phyloP scores from a whole-genome alignment of 2,797 vertebrate species.

The Megaceryle alcyon region DNA sequence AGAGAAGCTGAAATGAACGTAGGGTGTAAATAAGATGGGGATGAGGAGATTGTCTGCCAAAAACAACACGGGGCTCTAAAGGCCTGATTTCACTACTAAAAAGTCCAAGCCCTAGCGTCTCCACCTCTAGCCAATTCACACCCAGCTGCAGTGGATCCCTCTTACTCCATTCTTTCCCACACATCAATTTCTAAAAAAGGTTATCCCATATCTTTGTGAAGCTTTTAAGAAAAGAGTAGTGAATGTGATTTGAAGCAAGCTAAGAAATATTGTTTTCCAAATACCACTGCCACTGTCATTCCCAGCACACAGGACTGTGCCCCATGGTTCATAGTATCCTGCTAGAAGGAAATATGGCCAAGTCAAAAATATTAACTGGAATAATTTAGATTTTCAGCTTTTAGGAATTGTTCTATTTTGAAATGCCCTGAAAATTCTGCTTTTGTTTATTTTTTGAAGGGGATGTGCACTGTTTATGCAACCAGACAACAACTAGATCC shows the following conservation, averaged over 20 bases:
- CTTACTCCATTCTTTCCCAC: slow-evolving; percentile 15
- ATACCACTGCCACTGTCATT: not conserved
- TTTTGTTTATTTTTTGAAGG: not conserved
- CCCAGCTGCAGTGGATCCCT: slow-evolving; percentile 28
- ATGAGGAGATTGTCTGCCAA: slow-evolving; percentile 57
- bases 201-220: slow-evolving; percentile 21
- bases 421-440: not conserved
- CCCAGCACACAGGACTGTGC: not conserved
- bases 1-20: slow-evolving; percentile 55
- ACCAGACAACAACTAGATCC: not conserved
- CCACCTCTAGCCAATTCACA: slow-evolving; percentile 18
- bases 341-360: not conserved
- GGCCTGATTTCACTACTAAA: slow-evolving; percentile 45
- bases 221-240: not conserved
- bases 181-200: slow-evolving; percentile 10
- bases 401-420: not conserved
- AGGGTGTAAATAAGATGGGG: slow-evolving; percentile 67
- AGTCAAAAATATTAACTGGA: not conserved
- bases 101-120: slow-evolving; percentile 45
- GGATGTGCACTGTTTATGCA: not conserved
- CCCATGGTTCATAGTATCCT: not conserved
- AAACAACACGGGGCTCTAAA: slow-evolving; percentile 60
- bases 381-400: not conserved
- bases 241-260: not conserved
- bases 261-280: not conserved